A percentile compares a stretch with the other conserved stretches of the same genome.
Conservation (phyloP, 2,888 invertebrate species). For the Aelia acuminata region DNA sequence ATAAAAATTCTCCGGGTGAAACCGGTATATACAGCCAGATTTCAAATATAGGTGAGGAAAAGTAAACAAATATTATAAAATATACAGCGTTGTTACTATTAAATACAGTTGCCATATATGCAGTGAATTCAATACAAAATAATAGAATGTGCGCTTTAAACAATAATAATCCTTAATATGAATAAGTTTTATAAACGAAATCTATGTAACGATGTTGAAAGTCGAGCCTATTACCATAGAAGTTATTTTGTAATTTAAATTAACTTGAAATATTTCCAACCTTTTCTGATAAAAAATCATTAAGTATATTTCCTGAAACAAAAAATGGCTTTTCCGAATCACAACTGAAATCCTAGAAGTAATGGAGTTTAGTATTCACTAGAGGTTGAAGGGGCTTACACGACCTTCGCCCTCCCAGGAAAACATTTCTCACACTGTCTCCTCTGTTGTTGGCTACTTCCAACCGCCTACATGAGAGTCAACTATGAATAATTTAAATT, state of each 20-base stretch:
- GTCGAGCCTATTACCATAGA: not conserved
- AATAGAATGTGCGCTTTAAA: too few relatives aligned
- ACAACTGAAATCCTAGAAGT: constrained; percentile 42
- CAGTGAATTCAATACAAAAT: too few relatives aligned
- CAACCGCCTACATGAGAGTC: not conserved
- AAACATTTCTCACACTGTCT: not conserved
- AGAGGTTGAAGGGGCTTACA: constrained; percentile 15
- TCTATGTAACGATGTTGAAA: too few relatives aligned
- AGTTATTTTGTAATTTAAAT: not conserved
- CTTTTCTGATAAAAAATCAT: not conserved
- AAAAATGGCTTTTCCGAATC: not conserved
- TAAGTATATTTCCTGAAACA: not conserved
- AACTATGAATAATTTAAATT: not conserved
- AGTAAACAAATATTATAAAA: too few relatives aligned
- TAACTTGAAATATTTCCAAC: not conserved
- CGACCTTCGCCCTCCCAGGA: constrained; percentile 5
- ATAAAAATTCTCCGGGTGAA: too few relatives aligned
- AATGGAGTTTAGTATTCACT: constrained; percentile 39
- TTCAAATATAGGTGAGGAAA: too few relatives aligned
- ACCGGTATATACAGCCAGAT: too few relatives aligned
- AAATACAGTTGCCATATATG: too few relatives aligned
- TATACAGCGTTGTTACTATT: too few relatives aligned
- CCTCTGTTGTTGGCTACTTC: not conserved
- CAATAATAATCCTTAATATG: too few relatives aligned
- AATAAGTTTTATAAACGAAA: too few relatives aligned